phyloP scores from a whole-genome alignment of 2,113 vertebrate genomes.

The Ochotona curzoniae region DNA sequence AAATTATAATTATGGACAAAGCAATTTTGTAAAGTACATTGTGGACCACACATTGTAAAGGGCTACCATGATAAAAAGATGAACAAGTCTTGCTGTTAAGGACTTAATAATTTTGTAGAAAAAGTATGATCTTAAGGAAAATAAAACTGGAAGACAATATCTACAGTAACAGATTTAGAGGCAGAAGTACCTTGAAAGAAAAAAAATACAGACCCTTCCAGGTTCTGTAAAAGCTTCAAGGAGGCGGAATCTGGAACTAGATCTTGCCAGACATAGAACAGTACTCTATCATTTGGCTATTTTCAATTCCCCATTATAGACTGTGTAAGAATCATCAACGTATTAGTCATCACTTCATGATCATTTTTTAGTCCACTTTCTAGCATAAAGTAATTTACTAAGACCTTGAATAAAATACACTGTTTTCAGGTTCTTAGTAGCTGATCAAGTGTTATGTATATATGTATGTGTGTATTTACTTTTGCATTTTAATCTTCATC shows the following conservation, averaged over 20 bases:
- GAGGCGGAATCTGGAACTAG: slow-evolving; percentile 56
- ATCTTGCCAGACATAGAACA: neutral
- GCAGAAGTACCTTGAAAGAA: neutral
- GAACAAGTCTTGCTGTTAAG: neutral
- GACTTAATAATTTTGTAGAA: neutral
- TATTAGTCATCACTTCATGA: slow-evolving; percentile 1
- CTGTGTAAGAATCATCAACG: neutral
- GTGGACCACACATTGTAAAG: neutral
- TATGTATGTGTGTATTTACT: neutral
- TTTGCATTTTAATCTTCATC: neutral
- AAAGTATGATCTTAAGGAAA: neutral
- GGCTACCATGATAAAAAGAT: neutral
- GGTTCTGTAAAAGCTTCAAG: slow-evolving; percentile 53
- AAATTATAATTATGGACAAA: slow-evolving; percentile 1
- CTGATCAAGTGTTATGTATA: neutral
- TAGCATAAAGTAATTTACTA: neutral
- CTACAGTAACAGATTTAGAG: neutral
- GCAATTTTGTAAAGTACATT: neutral
- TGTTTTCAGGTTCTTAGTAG: slow-evolving; percentile 6
- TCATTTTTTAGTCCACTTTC: neutral
- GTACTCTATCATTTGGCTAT: neutral
- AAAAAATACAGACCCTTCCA: neutral
- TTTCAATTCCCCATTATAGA: neutral
- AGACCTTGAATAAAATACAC: neutral
- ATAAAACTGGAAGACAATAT: neutral